Conservation (phyloP, 2,888 invertebrate genomes). For the Amiota communis region DNA sequence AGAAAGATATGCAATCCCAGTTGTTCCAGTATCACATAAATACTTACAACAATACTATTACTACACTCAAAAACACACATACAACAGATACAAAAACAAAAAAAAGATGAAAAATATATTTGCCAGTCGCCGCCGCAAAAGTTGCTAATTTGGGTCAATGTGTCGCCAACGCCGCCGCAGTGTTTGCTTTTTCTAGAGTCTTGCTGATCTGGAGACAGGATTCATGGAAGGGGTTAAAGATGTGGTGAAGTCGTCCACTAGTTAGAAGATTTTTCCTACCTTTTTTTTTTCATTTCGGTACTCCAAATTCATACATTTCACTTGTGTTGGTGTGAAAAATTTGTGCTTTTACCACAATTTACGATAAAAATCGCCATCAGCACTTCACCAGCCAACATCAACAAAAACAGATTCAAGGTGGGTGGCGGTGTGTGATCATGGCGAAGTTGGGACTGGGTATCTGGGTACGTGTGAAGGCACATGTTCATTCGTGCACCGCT, state of each 20-base stretch:
- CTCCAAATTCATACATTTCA: constrained; percentile 6
- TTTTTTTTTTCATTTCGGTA: neutral
- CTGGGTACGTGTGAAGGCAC: constrained; percentile 2
- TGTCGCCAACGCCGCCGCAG: neutral
- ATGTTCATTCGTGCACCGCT: constrained; percentile 8
- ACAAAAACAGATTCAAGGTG: too few relatives aligned
- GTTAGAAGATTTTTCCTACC: constrained; percentile 18
- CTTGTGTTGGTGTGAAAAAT: constrained; percentile 18
- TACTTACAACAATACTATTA: constrained; percentile 45
- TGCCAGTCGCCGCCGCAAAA: constrained; percentile 9
- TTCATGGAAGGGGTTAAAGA: too few relatives aligned
- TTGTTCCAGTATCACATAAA: too few relatives aligned
- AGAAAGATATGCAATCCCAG: constrained; percentile 28
- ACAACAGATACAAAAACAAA: constrained; percentile 7
- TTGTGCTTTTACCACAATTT: constrained; percentile 19
- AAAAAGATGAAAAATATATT: constrained; percentile 5
- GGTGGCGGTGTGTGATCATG: too few relatives aligned
- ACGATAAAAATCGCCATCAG: constrained; percentile 16
- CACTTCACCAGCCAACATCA: neutral
- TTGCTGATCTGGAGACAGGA: too few relatives aligned
- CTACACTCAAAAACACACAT: constrained; percentile 26
- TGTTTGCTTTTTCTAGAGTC: too few relatives aligned
- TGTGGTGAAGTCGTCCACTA: neutral
- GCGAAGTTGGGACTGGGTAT: too few relatives aligned
- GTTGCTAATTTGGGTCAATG: constrained; percentile 36